phyloP scores from a whole-genome alignment of 53 echinoderm and acorn worm genomes.

The Pentamera pediparva region DNA sequence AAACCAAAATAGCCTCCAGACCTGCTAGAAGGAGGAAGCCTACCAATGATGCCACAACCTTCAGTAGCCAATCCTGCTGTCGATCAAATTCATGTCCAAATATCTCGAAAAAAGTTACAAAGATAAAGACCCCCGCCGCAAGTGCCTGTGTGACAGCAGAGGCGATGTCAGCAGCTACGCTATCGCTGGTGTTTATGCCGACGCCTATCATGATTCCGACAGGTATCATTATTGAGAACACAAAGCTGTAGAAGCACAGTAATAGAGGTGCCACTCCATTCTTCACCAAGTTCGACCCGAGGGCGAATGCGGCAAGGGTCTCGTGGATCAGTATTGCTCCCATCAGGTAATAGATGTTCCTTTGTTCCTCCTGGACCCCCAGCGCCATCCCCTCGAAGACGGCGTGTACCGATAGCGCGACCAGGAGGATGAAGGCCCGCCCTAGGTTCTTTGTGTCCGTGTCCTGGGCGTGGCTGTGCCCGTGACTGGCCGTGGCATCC shows the following conservation, averaged over 20 bases:
- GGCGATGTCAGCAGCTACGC: constrained; percentile 53
- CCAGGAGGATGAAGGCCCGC: constrained; percentile 69
- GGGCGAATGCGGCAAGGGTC: constrained; percentile 86
- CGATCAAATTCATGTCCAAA: constrained; percentile 86
- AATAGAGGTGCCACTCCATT: constrained; percentile 34
- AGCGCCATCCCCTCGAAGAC: constrained; percentile 97
- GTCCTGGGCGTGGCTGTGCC: constrained; percentile 76
- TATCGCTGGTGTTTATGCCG: constrained; percentile 48
- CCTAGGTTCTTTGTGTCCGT: constrained; percentile 39
- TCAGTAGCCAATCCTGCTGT: constrained; percentile 51
- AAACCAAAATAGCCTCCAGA: constrained; percentile 55
- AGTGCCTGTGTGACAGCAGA: constrained; percentile 86
- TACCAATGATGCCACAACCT: constrained; percentile 49
- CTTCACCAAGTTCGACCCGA: constrained; percentile 77
- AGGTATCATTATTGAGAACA: constrained; percentile 88
- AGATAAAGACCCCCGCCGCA: constrained; percentile 94
- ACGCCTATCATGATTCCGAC: constrained; percentile 73
- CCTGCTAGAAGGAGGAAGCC: constrained; percentile 68
- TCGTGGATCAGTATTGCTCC: constrained; percentile 89
- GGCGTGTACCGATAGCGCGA: constrained; percentile 87
- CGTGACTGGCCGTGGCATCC: constrained; percentile 36
- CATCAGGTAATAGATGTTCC: constrained; percentile 65
- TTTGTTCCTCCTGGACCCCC: constrained; percentile 71
- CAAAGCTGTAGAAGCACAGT: constrained; percentile 49
- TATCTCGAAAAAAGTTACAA: constrained; percentile 97